Evolutionary conservation across 35 echinoderm and acorn worm species (phyloP), one percentile per base, ranked within the genome.

Genomic region (Lytechinus variegatus): DNA sequence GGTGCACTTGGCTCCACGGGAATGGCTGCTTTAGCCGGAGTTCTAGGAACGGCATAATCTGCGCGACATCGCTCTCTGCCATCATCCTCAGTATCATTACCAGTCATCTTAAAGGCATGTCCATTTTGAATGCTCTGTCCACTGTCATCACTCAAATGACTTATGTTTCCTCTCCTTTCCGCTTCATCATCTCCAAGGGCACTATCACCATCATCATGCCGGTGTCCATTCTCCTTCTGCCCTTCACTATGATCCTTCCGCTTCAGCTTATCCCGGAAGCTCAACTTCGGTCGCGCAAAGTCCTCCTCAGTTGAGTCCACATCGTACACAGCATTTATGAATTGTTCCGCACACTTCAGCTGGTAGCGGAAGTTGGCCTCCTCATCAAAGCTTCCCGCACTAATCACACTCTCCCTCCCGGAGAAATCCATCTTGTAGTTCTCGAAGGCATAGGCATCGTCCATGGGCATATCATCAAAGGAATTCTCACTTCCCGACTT

Each of bases 281-380:
- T 90, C 95, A 89, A 86, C 94, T 61, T 92, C n/a, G 97, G 97
- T 87, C 97, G 95, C 27, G 95, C 93, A 92, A 96, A 95, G 10
- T 98, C 97, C 28, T 97, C 97, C 27, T 96, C 95, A 3, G 95
- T 97, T 1, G 92, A 95, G 21, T 96, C 96, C 33, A 97, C 94
- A 66, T 98, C 97, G 21, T 93, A 95, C 29, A 94, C 96, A 3
- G 97, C 97, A 61, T 98, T 98, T 28, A 98, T 98, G 86, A 98
- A 98, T 29, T 98, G 97, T 86, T 98, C 97, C 3, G 96, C 96
- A 95, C 94, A 95, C 54, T 97, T 97, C 94, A 97, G 91, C 90
- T 97, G 96, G 52, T 97, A 95, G 13, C 96, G 58, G 60, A 95
- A 95, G 33, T 97, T 94, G 24, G 95, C 96, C 9, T 97, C 96